Conservation (phyloP, 1,140 invertebrate genomes). For the Saccostrea echinata region DNA sequence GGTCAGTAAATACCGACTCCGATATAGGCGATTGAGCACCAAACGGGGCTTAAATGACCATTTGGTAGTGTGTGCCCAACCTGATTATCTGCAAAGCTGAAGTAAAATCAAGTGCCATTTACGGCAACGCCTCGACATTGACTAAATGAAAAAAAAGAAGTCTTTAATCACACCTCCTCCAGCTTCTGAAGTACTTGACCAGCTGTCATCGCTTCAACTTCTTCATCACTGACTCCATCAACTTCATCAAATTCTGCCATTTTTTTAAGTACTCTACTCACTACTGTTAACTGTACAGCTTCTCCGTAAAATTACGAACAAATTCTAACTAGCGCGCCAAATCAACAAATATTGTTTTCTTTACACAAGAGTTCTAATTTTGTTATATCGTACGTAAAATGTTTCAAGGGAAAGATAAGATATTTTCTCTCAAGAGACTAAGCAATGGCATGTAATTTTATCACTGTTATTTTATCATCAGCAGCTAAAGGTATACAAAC, state of each 20-base stretch:
- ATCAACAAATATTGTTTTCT: background rate
- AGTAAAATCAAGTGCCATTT: too few relatives aligned
- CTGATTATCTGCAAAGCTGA: too few relatives aligned
- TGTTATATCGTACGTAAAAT: background rate
- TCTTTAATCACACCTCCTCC: constrained; percentile 4
- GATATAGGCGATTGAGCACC: too few relatives aligned
- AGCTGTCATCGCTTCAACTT: constrained; percentile 39
- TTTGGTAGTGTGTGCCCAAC: too few relatives aligned
- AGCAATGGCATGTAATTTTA: too few relatives aligned
- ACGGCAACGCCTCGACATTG: too few relatives aligned
- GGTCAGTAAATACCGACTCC: too few relatives aligned
- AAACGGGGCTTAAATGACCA: too few relatives aligned
- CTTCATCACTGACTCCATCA: constrained; percentile 28
- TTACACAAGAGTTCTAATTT: background rate
- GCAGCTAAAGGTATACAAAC: too few relatives aligned
- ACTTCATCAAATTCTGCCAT: constrained; percentile 31
- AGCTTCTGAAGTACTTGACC: constrained; percentile 33
- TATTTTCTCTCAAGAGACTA: too few relatives aligned
- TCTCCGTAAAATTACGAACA: background rate
- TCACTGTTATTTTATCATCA: too few relatives aligned
- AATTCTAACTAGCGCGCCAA: constrained; percentile 36
- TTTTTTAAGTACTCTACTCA: background rate
- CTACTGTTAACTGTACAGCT: background rate
- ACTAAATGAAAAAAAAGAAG: too few relatives aligned
- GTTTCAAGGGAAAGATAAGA: background rate